Conservation (phyloP, 1,140 invertebrate genomes). For the Neodiprion virginianus region DNA sequence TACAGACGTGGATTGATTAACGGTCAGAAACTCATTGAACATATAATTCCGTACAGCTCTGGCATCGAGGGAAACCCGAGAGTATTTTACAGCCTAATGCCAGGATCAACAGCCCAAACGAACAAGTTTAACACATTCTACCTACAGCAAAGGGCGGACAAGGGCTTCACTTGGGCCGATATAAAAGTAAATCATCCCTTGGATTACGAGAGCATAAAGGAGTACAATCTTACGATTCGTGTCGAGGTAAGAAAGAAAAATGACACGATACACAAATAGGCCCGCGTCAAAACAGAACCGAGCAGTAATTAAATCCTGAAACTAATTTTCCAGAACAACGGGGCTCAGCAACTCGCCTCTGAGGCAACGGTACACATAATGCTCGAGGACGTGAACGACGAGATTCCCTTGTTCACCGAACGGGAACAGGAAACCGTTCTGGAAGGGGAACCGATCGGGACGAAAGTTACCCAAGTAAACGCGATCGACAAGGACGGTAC, state of each 20-base stretch:
- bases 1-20: no score
- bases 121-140: constrained; percentile 97
- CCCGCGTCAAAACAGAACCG: constrained; percentile 15
- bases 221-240: constrained; percentile 94
- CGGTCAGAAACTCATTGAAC: no score
- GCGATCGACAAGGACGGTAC: constrained; percentile 97
- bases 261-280: constrained; percentile 15
- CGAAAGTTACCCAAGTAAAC: constrained; percentile 94
- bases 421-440: constrained; percentile 93
- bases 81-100: constrained; percentile 93
- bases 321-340: constrained; percentile 81
- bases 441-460: constrained; percentile 92
- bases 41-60: constrained; percentile 69
- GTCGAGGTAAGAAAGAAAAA: constrained; percentile 78
- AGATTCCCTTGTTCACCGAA: constrained; percentile 94
- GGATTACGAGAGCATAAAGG: constrained; percentile 94
- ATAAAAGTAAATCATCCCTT: constrained; percentile 96
- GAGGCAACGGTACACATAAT: constrained; percentile 93
- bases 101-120: constrained; percentile 92
- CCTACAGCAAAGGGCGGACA: constrained; percentile 89
- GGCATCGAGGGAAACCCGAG: constrained; percentile 95
- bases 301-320: constrained; percentile 8
- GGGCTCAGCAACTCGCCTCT: constrained; percentile 91
- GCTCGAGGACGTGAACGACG: constrained; percentile 95
- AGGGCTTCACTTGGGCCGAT: constrained; percentile 91